phyloP scores from a whole-genome alignment of 2,888 invertebrate species.

The Macropis europaea region DNA sequence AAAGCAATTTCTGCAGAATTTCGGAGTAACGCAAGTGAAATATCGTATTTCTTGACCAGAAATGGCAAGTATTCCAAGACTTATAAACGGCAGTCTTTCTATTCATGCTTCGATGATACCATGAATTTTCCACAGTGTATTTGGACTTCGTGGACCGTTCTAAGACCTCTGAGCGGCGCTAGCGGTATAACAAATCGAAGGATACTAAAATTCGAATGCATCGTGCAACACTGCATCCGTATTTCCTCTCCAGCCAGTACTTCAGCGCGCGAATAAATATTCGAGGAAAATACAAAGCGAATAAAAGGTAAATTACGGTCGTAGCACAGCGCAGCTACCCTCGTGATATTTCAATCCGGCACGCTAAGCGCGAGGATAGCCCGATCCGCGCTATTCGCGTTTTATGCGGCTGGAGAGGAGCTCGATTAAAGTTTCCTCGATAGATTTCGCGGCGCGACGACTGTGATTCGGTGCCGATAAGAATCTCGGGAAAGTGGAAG shows the following conservation, averaged over 20 bases:
- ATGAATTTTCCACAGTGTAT: no score
- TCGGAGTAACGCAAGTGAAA: no score
- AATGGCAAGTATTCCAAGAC: no score
- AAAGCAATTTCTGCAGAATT: no score
- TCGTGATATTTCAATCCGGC: conserved; percentile 51
- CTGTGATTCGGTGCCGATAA: conserved; percentile 45
- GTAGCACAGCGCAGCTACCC: conserved; percentile 8
- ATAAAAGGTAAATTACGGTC: conserved; percentile 52
- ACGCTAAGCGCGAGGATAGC: conserved; percentile 17
- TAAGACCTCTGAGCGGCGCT: no score
- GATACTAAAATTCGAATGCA: conserved; percentile 30
- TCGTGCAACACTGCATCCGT: conserved; percentile 11
- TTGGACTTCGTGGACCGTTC: no score
- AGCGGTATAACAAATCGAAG: no score
- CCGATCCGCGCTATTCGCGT: conserved; percentile 23
- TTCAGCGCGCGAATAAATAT: conserved; percentile 43
- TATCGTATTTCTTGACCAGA: no score
- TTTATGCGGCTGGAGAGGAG: conserved; percentile 23
- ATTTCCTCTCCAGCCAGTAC: conserved; percentile 11
- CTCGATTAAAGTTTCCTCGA: conserved; percentile 56
- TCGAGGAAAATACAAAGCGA: conserved; percentile 42
- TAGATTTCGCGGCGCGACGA: conserved; percentile 45
- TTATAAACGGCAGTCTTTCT: no score
- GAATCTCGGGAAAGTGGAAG: conserved; percentile 48
- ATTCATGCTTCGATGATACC: no score